Conservation (phyloP, 1,140 invertebrate genomes). For the Heliconius nattereri region DNA sequence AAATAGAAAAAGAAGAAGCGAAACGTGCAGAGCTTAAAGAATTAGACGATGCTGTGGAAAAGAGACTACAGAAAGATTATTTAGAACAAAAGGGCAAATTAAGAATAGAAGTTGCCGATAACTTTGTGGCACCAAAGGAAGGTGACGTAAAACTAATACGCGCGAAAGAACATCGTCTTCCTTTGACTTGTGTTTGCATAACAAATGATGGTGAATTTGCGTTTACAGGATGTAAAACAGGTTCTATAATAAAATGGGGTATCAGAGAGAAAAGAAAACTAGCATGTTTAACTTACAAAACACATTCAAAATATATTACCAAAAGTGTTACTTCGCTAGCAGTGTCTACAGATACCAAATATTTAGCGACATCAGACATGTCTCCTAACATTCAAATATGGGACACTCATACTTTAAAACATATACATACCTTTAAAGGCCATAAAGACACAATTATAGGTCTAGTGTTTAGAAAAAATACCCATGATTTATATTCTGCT, state of each 20-base stretch:
- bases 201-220: slow-evolving; percentile 88
- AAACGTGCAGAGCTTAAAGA: slow-evolving; percentile 86
- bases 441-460: slow-evolving; percentile 89
- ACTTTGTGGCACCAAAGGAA: slow-evolving; percentile 80
- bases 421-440: slow-evolving; percentile 91
- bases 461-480: slow-evolving; percentile 91
- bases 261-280: slow-evolving; percentile 82
- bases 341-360: slow-evolving; percentile 92
- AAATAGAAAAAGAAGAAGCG: slow-evolving; percentile 91
- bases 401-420: slow-evolving; percentile 88
- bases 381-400: slow-evolving; percentile 91
- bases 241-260: slow-evolving; percentile 92
- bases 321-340: slow-evolving; percentile 87
- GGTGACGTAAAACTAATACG: slow-evolving; percentile 81
- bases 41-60: slow-evolving; percentile 85
- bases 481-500: slow-evolving; percentile 94
- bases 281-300: slow-evolving; percentile 80
- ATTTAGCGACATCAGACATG: slow-evolving; percentile 90
- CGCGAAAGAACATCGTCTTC: slow-evolving; percentile 88
- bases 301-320: slow-evolving; percentile 79
- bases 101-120: slow-evolving; percentile 87
- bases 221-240: slow-evolving; percentile 94
- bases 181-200: slow-evolving; percentile 91
- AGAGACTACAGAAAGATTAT: slow-evolving; percentile 90
- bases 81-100: slow-evolving; percentile 92